These are phyloP conservation scores for Gryllus bimaculatus DNA, from an alignment of 1,140 invertebrate species.

Conservation along the genomic window DNA sequence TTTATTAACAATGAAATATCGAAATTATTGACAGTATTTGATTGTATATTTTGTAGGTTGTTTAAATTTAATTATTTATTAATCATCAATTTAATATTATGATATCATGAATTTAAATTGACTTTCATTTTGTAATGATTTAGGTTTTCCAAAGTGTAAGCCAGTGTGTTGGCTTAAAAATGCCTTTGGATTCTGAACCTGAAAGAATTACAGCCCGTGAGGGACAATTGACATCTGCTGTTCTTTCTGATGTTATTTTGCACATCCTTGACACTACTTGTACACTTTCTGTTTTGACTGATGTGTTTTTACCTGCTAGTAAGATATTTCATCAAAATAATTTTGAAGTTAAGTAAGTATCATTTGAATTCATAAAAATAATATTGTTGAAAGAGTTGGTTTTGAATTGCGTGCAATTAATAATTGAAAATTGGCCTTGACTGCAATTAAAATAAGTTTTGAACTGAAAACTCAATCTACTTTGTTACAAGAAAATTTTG, in stretches of 20 bases:
- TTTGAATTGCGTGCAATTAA: no score
- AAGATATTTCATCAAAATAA: constrained; percentile 41
- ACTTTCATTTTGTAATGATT: neutral
- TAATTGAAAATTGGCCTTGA: no score
- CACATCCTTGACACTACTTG: constrained; percentile 59
- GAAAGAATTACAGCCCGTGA: neutral
- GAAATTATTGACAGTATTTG: no score
- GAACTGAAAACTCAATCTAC: no score
- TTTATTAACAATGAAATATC: no score
- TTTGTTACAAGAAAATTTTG: no score
- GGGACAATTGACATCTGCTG: neutral
- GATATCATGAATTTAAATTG: no score
- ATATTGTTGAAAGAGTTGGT: no score
- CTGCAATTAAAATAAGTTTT: no score
- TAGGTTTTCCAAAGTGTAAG: neutral
- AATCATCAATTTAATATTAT: no score
- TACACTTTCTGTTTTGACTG: constrained; percentile 54
- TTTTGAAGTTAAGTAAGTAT: constrained; percentile 45
- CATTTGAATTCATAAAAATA: constrained; percentile 12
- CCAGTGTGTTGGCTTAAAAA: neutral
- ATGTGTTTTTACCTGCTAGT: constrained; percentile 45
- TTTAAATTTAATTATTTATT: no score
- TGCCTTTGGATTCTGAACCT: neutral
- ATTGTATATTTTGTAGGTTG: no score
- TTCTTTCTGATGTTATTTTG: constrained; percentile 47